These are phyloP conservation scores for Dioctria linearis DNA, from an alignment of 2,888 invertebrate genomes.

Conservation along the genomic window DNA sequence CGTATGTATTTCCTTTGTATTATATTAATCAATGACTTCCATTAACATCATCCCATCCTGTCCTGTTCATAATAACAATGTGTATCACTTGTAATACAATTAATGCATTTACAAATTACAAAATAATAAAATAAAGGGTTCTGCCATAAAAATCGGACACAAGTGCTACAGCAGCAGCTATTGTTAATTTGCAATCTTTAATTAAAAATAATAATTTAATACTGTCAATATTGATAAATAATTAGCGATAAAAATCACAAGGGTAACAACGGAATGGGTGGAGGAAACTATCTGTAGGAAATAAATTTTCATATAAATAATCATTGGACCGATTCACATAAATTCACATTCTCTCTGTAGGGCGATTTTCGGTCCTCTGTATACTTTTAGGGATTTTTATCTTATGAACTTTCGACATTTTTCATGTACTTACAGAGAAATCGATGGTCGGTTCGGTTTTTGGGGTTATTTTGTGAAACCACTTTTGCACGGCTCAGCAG, in stretches of 20 bases:
- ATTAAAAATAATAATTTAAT: conserved; percentile 4
- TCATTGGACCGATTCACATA: conserved; percentile 12
- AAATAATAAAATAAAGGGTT: background rate
- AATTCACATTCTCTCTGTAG: background rate
- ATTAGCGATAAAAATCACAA: background rate
- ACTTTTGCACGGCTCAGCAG: background rate
- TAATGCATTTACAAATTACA: background rate
- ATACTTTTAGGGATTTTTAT: background rate
- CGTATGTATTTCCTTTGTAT: too few species aligned
- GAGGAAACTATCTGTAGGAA: background rate
- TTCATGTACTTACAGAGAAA: background rate
- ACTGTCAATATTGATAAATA: conserved; percentile 2
- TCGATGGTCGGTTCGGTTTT: background rate
- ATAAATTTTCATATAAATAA: conserved; percentile 6
- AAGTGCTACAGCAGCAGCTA: background rate
- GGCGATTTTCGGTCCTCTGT: background rate
- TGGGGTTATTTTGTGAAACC: background rate
- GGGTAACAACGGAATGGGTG: background rate
- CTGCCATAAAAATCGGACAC: background rate
- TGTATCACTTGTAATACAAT: background rate
- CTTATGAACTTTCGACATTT: background rate
- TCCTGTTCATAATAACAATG: too few species aligned
- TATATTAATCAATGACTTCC: too few species aligned
- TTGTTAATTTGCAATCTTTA: background rate
- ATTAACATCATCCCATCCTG: too few species aligned